Conservation (phyloP, 2,797 vertebrate genomes). For the Typhlichthys eigenmanni region DNA sequence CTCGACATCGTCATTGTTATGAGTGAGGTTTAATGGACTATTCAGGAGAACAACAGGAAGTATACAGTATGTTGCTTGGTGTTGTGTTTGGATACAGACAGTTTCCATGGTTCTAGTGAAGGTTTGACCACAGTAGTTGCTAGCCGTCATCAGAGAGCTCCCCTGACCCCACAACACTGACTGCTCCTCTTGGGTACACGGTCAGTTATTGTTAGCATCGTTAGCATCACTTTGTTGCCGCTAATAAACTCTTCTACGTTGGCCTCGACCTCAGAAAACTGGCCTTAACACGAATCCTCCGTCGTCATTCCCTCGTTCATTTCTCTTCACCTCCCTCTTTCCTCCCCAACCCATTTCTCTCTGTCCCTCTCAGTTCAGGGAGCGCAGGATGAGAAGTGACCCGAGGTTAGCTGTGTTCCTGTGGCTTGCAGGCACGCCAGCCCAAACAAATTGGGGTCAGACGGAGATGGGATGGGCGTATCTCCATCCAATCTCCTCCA, state of each 20-base stretch:
- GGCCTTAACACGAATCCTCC: neutral
- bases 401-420: slow-evolving; percentile 55
- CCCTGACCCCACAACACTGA: slow-evolving; percentile 7
- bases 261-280: slow-evolving; percentile 30
- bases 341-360: slow-evolving; percentile 3
- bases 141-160: neutral
- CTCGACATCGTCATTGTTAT: too few relatives aligned
- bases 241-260: slow-evolving; percentile 41
- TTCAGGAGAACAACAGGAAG: too few relatives aligned
- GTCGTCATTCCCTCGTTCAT: slow-evolving; percentile 14
- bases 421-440: slow-evolving; percentile 46
- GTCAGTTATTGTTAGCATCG: slow-evolving; percentile 38
- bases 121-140: neutral
- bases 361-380: slow-evolving; percentile 46
- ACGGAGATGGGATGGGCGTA: slow-evolving; percentile 31
- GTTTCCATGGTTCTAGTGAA: too few relatives aligned
- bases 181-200: slow-evolving; percentile 20
- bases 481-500: slow-evolving; percentile 11
- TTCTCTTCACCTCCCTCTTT: slow-evolving; percentile 11
- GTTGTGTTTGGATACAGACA: too few relatives aligned
- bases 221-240: slow-evolving; percentile 38
- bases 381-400: slow-evolving; percentile 58
- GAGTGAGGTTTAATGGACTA: too few relatives aligned
- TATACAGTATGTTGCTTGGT: too few relatives aligned
- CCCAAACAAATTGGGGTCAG: slow-evolving; percentile 71